Evolutionary conservation across 2,888 invertebrate species (phyloP).

Genomic region (Torymus texanus): DNA sequence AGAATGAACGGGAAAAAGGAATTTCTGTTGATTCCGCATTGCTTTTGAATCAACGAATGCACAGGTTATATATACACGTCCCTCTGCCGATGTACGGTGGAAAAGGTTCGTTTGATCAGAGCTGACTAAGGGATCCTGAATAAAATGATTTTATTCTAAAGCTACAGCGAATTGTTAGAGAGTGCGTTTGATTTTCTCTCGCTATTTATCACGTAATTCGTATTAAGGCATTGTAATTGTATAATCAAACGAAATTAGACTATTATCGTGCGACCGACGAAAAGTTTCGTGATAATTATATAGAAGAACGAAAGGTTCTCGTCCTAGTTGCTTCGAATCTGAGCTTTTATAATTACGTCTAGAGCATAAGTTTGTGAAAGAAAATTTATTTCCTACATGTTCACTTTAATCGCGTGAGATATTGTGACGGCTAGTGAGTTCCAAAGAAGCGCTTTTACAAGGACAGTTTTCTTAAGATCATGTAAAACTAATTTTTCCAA

Average conservation of each 20-base stretch:
- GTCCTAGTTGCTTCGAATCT: constrained; percentile 49
- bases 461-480: constrained; percentile 51
- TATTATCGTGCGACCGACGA: constrained; percentile 26
- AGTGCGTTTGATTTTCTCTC: constrained; percentile 7
- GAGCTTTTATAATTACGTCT: constrained; percentile 48
- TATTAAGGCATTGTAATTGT: constrained; percentile 31
- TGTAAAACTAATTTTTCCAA: not conserved
- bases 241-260: constrained; percentile 40
- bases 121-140: not conserved
- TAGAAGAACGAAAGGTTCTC: constrained; percentile 24
- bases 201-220: constrained; percentile 15
- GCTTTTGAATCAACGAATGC: not conserved
- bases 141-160: constrained; percentile 14
- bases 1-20: not conserved
- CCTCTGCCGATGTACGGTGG: not conserved
- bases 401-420: constrained; percentile 42
- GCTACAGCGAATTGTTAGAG: constrained; percentile 36
- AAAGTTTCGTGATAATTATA: constrained; percentile 19
- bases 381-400: constrained; percentile 48
- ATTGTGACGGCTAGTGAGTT: constrained; percentile 59
- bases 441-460: constrained; percentile 57
- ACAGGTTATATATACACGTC: not conserved
- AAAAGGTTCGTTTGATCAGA: constrained; percentile 7
- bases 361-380: constrained; percentile 26
- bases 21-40: not conserved